A percentile compares a stretch with the other conserved stretches of the same genome.
Evolutionary conservation across 1,140 invertebrate genomes (phyloP).

Genomic region (Apis mellifera): DNA sequence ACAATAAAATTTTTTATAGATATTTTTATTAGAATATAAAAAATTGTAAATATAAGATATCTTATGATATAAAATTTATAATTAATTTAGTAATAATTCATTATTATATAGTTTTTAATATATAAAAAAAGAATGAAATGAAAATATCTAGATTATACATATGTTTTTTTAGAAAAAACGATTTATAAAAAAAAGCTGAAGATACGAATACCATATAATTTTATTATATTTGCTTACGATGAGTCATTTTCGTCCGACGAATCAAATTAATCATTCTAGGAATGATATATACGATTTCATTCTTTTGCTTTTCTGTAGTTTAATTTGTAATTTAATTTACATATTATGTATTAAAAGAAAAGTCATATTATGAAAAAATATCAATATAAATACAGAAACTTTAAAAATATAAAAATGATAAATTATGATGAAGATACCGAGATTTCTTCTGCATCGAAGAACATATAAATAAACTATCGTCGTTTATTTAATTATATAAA

Average conservation of each 20-base stretch:
- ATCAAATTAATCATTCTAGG: conserved; percentile 37
- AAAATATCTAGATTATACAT: neutral
- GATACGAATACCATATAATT: neutral
- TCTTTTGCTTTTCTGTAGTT: neutral
- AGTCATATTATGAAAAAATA: neutral
- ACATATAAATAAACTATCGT: conserved; percentile 16
- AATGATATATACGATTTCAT: conserved; percentile 31
- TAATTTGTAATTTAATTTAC: conserved; percentile 33
- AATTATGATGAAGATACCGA: neutral
- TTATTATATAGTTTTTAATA: neutral
- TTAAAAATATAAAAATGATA: no score
- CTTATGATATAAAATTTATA: conserved; percentile 7
- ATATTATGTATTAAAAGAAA: conserved; percentile 12
- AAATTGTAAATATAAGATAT: neutral
- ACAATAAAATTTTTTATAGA: neutral
- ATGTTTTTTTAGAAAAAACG: neutral
- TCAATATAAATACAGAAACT: neutral
- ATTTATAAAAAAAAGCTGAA: neutral
- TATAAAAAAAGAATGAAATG: neutral
- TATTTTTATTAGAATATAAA: conserved; percentile 19
- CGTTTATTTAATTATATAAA: conserved; percentile 27
- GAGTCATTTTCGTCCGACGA: conserved; percentile 42
- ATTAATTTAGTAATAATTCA: neutral
- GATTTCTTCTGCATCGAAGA: neutral
- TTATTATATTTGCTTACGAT: conserved; percentile 27